Evolutionary conservation across 2,888 invertebrate genomes (phyloP).

Genomic region (Gastracanthus pulcherrimus): DNA sequence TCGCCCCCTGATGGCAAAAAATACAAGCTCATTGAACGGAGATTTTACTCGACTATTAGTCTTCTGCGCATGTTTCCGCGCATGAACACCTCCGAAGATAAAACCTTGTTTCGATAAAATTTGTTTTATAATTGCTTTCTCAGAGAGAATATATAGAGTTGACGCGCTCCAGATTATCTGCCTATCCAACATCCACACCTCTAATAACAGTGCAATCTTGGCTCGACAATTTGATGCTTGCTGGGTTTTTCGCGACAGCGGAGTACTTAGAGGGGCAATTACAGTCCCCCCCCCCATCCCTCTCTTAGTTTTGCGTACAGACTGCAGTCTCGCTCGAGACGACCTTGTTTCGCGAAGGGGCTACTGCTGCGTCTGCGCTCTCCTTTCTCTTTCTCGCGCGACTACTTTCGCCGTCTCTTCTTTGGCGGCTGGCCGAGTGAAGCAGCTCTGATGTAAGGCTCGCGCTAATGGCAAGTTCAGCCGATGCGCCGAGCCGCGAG

Average conservation of each 20-base stretch:
- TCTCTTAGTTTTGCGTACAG: not conserved
- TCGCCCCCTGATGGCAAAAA: no score
- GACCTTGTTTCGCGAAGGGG: constrained; percentile 36
- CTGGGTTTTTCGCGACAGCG: not conserved
- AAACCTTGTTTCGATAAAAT: no score
- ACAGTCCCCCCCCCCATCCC: not conserved
- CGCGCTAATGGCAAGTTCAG: constrained; percentile 9
- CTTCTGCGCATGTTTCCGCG: no score
- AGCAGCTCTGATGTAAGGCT: constrained; percentile 12
- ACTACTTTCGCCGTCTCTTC: constrained; percentile 17
- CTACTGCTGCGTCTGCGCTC: constrained; percentile 17
- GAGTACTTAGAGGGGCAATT: constrained; percentile 1
- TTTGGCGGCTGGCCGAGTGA: not conserved
- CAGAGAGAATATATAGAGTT: no score
- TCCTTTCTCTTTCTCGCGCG: constrained; percentile 39
- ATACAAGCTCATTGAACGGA: no score
- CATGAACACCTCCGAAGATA: no score
- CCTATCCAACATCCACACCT: no score
- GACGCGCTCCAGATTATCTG: no score
- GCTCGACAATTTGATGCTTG: no score
- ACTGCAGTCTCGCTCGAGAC: not conserved
- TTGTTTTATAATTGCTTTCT: no score
- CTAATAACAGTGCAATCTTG: no score
- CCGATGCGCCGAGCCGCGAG: not conserved
- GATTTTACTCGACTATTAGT: no score